Percentiles rank a stretch among this genome's conserved stretches.
These are phyloP conservation scores for Felis catus DNA, from an alignment of 2,113 vertebrate species.

Conservation along the genomic window F.catus_Fca126_mat1.0 CM031416.1:25660501-25661000, in stretches of 20 bases:
- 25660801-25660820: background rate
- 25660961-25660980: background rate
- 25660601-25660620: background rate
- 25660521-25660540: background rate
- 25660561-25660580: background rate
- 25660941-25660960: background rate
- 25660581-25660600: background rate
- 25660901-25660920: too few species aligned
- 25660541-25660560: fast-evolving
- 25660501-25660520: background rate
- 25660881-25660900: too few species aligned
- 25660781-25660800: background rate
- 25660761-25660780: background rate
- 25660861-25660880: background rate
- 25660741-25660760: background rate
- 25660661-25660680: background rate
- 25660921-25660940: background rate
- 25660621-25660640: background rate
- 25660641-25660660: background rate
- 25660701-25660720: background rate
- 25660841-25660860: background rate
- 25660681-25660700: fast-evolving
- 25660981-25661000: too few species aligned
- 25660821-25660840: background rate
- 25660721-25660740: background rate